Base-by-base conservation (phyloP, 2,888 invertebrate genomes). In the Amiota mariae region DNA sequence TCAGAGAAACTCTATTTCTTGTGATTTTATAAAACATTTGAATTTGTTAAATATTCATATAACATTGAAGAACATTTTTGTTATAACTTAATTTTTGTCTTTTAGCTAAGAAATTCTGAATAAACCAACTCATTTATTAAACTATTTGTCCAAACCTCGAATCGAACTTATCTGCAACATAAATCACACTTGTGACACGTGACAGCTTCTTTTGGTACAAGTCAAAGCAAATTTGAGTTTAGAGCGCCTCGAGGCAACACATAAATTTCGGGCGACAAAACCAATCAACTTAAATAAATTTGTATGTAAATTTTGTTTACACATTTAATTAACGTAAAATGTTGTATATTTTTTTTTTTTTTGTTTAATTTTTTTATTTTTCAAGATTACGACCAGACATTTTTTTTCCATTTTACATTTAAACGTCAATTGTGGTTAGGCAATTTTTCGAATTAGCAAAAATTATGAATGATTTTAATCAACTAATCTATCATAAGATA, bases 281-380 rank as follows among this genome's bases (percentile, higher is more conserved):
- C 57, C 57, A 57, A 57, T 57, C 57, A 57, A 57, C n/a, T 57
- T 57, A 18, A 57, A 66, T 67, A 51, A 67, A 76, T 82, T 79
- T 85, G 79, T 82, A 85, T 83, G 85, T 82, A 83, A 83, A 83
- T 83, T 72, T 79, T 74, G 77, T 79, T 75, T 78, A 78, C 78
- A 77, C 71, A 84, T 85, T 85, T 85, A 83, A 83, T 83, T 85
- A 83, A 84, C 83, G 77, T 81, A 70, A 81, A 79, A 71, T 71
- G 57, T 73, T 76, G 70, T 61, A 73, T 2, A 1, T 2, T 2
- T 36, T 36, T 36, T 36, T 36, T 0, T 75, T 20, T 73, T 61
- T 13, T 1, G 36, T 72, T 54, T 68, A 70, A 63, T 72, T 72
- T 77, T 75, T 2, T 36, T 6, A 6, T 36, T 36, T 36, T 77